Conservation (phyloP, 2,888 invertebrate species). For the Hyles lineata region DNA sequence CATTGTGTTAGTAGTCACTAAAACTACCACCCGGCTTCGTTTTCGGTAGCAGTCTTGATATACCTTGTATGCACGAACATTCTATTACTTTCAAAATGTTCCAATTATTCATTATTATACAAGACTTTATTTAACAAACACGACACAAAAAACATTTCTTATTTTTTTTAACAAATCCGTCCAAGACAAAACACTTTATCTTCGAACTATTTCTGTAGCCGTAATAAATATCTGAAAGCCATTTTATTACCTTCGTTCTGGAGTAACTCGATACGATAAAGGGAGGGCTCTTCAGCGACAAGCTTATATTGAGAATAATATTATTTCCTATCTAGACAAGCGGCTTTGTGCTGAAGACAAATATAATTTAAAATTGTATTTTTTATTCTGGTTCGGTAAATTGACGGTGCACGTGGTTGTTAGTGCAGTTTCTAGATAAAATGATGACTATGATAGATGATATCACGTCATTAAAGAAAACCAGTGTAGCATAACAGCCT, state of each 20-base stretch:
- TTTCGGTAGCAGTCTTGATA: no score
- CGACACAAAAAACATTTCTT: neutral
- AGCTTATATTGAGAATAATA: conserved; percentile 10
- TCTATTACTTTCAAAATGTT: no score
- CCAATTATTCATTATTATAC: no score
- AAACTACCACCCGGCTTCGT: no score
- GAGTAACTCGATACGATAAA: conserved; percentile 9
- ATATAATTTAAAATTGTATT: conserved; percentile 1
- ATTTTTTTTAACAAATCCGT: neutral
- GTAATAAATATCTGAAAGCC: conserved; percentile 12
- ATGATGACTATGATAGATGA: no score
- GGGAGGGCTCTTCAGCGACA: neutral
- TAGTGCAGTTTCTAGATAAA: no score
- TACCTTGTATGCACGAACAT: no score
- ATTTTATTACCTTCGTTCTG: conserved; percentile 12
- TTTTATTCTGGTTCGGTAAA: no score
- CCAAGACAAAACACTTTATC: neutral
- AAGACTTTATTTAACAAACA: neutral
- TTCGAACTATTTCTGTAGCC: neutral
- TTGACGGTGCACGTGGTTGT: no score
- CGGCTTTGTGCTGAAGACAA: neutral
- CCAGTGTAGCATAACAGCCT: no score
- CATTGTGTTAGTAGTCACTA: no score
- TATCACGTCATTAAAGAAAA: no score
- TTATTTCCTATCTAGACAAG: conserved; percentile 2